phyloP scores from a whole-genome alignment of 2,888 invertebrate species.

The Drosophila infuscata region DNA sequence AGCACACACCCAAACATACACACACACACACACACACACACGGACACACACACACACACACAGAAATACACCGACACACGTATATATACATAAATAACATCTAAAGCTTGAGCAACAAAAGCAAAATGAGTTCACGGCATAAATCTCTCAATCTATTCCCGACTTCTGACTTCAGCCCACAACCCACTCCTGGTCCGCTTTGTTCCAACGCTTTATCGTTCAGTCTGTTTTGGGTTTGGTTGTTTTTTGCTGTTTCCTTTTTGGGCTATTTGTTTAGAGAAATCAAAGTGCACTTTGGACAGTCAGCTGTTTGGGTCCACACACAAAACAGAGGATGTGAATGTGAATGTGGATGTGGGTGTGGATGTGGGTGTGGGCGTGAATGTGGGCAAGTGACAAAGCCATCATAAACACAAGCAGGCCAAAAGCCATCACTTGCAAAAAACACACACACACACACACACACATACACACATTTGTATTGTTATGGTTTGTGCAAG shows the following conservation, averaged over 20 bases:
- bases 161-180: neutral
- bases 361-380: neutral
- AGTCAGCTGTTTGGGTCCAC: constrained; percentile 7
- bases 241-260: constrained; percentile 15
- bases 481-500: constrained; percentile 10
- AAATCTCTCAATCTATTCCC: constrained; percentile 29
- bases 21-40: constrained; percentile 6
- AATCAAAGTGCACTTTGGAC: constrained; percentile 55
- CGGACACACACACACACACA: no score
- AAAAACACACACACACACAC: neutral
- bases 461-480: neutral
- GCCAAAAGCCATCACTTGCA: constrained; percentile 19
- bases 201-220: neutral
- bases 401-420: constrained; percentile 8
- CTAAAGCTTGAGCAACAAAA: constrained; percentile 1
- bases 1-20: constrained; percentile 11
- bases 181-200: neutral
- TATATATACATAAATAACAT: constrained; percentile 12
- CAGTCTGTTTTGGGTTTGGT: constrained; percentile 9
- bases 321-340: constrained; percentile 1
- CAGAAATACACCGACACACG: neutral
- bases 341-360: neutral
- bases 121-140: constrained; percentile 16
- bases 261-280: constrained; percentile 43
- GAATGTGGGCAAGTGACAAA: neutral